Conservation (phyloP, 2,888 invertebrate species). For the Ichneumon xanthorius region DNA sequence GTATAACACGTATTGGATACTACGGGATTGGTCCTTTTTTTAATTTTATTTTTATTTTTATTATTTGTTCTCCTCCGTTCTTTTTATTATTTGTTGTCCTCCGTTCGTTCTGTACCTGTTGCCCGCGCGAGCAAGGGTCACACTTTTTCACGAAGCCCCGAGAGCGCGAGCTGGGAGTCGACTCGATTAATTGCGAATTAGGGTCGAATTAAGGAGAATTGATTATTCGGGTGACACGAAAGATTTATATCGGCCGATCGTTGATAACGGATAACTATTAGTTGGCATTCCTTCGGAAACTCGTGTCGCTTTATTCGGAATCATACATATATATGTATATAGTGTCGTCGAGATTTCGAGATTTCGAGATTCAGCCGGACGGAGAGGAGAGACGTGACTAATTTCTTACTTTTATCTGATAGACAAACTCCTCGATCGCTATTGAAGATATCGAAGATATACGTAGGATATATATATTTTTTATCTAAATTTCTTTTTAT, state of each 20-base stretch:
- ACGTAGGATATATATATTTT: not conserved
- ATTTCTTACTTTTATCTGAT: not conserved
- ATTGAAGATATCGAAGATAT: not conserved
- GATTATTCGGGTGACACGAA: conserved; percentile 60
- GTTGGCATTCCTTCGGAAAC: conserved; percentile 18
- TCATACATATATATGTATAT: not conserved
- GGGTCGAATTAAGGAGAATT: conserved; percentile 66
- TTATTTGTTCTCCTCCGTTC: conserved; percentile 40
- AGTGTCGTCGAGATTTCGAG: conserved; percentile 2
- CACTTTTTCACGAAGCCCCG: conserved; percentile 51
- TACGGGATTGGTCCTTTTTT: conserved; percentile 9
- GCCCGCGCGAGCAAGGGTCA: conserved; percentile 65
- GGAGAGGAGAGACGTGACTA: not conserved
- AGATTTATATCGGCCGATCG: conserved; percentile 60
- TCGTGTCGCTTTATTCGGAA: conserved; percentile 13
- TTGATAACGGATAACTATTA: conserved; percentile 53
- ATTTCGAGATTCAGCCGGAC: not conserved
- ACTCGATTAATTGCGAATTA: conserved; percentile 67
- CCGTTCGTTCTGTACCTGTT: conserved; percentile 54
- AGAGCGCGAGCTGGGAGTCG: conserved; percentile 50
- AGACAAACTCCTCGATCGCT: not conserved
- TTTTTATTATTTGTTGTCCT: conserved; percentile 38
- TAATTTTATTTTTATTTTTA: conserved; percentile 15
- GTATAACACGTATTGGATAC: conserved; percentile 12
- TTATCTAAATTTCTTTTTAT: not conserved